These are phyloP conservation scores for Psettodes erumei DNA, from an alignment of 2,113 vertebrate species.

Conservation along the genomic window DNA sequence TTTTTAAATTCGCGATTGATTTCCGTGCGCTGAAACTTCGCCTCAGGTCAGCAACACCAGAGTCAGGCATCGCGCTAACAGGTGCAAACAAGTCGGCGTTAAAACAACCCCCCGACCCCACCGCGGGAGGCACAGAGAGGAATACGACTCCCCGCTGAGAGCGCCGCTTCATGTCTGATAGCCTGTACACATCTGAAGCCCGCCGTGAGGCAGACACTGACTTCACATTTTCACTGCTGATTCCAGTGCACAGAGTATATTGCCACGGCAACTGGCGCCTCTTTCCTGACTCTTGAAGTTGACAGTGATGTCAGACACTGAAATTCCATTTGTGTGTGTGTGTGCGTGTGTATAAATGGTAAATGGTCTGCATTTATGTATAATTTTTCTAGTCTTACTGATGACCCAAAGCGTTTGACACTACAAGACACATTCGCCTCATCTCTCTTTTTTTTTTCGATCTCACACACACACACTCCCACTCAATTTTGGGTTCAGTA, in stretches of 20 bases:
- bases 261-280: conserved; percentile 62
- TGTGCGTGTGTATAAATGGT: neutral
- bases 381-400: no score
- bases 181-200: conserved; percentile 19
- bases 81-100: conserved; percentile 32
- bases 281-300: conserved; percentile 39
- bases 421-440: no score
- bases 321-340: conserved; percentile 32
- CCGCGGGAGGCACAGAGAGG: neutral
- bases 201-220: conserved; percentile 34
- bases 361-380: no score
- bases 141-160: conserved; percentile 25
- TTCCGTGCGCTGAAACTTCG: neutral
- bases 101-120: neutral
- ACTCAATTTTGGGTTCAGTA: no score
- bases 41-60: conserved; percentile 4
- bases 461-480: no score
- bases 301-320: conserved; percentile 33
- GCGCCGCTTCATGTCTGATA: conserved; percentile 36
- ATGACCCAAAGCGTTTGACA: no score
- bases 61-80: neutral
- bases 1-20: neutral
- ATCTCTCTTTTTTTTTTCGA: no score
- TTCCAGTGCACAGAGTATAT: conserved; percentile 44
- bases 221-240: conserved; percentile 57